These are phyloP conservation scores for Grus americana DNA, from an alignment of 2,113 vertebrate genomes.

Conservation along the genomic window DNA sequence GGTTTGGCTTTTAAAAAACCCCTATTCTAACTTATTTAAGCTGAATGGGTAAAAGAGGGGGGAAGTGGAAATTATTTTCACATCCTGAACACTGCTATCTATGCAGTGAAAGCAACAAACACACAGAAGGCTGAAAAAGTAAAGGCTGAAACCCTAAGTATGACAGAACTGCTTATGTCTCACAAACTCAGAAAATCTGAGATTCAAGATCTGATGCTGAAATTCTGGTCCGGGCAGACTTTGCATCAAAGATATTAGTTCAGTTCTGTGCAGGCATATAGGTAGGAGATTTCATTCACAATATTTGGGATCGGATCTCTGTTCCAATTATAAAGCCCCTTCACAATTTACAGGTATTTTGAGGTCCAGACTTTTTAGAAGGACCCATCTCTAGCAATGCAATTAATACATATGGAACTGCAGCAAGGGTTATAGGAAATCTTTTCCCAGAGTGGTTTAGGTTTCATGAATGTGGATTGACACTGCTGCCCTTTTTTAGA, in stretches of 20 bases:
- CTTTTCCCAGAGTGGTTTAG: neutral
- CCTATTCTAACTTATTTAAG: neutral
- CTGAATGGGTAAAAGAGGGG: neutral
- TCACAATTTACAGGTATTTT: neutral
- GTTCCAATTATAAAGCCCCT: neutral
- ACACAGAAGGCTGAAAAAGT: neutral
- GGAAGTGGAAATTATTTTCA: neutral
- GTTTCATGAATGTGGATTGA: neutral
- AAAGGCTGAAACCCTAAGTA: neutral
- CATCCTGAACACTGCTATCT: neutral
- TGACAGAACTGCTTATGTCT: neutral
- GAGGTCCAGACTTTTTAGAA: neutral
- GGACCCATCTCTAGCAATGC: neutral
- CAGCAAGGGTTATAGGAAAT: neutral
- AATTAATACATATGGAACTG: neutral
- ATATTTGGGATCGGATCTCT: neutral
- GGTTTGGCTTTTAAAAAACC: neutral
- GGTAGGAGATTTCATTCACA: neutral
- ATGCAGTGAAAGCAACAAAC: neutral
- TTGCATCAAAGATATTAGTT: neutral
- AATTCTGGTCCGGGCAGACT: neutral
- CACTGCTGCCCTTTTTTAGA: neutral
- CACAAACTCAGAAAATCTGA: neutral
- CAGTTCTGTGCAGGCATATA: neutral
- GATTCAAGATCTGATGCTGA: neutral